These are phyloP conservation scores for Oriolus oriolus DNA, from an alignment of 2,113 vertebrate species.

Conservation along the genomic window DNA sequence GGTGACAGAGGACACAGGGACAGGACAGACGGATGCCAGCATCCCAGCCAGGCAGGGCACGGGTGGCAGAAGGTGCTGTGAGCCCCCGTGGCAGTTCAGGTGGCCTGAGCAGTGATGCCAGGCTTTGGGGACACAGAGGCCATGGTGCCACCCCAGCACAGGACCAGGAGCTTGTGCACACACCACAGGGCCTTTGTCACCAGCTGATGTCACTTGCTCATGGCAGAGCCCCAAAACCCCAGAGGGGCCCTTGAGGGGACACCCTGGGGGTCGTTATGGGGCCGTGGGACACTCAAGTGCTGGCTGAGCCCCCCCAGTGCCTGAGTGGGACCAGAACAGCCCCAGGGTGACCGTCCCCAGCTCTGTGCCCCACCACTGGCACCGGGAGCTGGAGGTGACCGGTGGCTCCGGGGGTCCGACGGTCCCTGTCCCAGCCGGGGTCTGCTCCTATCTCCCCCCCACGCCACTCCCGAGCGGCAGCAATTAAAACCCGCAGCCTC, in stretches of 20 bases:
- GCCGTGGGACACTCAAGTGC: neutral
- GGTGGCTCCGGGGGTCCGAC: rapidly evolving
- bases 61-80: rapidly evolving
- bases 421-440: neutral
- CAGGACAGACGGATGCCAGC: rapidly evolving
- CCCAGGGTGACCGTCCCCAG: neutral
- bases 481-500: constrained; percentile 25
- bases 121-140: neutral
- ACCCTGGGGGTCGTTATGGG: rapidly evolving
- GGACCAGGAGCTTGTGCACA: rapidly evolving
- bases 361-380: neutral
- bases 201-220: neutral
- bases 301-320: neutral
- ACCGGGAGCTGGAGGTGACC: neutral
- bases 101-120: rapidly evolving
- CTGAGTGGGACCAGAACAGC: neutral
- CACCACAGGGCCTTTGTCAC: neutral
- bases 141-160: neutral
- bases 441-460: neutral
- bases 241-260: neutral
- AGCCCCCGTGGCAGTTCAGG: rapidly evolving
- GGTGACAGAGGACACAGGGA: neutral
- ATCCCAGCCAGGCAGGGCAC: neutral
- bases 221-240: neutral
- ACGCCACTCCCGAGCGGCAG: neutral